Evolutionary conservation across 2,888 invertebrate genomes (phyloP).

Genomic region (Xestia c-nigrum): DNA sequence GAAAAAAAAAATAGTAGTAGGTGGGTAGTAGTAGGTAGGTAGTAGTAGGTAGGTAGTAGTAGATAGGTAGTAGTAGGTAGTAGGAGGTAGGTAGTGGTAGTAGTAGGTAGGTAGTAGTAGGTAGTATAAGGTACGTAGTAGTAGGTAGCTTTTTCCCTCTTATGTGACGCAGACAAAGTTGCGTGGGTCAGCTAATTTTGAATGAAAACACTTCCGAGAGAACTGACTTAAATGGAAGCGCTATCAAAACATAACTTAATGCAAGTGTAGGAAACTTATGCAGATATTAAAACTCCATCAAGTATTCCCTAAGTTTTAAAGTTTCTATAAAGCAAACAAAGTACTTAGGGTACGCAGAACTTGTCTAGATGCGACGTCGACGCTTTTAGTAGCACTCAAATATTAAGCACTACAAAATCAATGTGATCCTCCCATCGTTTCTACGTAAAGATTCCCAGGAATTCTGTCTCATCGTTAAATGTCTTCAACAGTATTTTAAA

Average conservation of each 20-base stretch:
- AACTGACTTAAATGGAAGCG: neutral
- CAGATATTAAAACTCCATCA: constrained; percentile 39
- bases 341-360: constrained; percentile 48
- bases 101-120: no score
- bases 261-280: neutral
- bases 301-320: constrained; percentile 47
- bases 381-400: constrained; percentile 38
- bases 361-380: constrained; percentile 22
- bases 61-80: no score
- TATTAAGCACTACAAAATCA: constrained; percentile 48
- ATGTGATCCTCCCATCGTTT: constrained; percentile 12
- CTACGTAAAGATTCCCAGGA: constrained; percentile 11
- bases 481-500: constrained; percentile 34
- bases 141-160: no score
- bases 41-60: no score
- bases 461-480: constrained; percentile 35
- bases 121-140: no score
- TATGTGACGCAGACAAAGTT: no score
- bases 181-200: no score
- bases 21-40: no score
- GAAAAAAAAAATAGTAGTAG: no score
- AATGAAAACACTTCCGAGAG: neutral
- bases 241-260: constrained; percentile 1
- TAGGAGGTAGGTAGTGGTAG: no score
- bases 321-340: constrained; percentile 43